Percentiles rank a stretch among this genome's conserved stretches.
Evolutionary conservation across 2,113 vertebrate genomes (phyloP).

Genomic region (Clinocottus analis): DNA sequence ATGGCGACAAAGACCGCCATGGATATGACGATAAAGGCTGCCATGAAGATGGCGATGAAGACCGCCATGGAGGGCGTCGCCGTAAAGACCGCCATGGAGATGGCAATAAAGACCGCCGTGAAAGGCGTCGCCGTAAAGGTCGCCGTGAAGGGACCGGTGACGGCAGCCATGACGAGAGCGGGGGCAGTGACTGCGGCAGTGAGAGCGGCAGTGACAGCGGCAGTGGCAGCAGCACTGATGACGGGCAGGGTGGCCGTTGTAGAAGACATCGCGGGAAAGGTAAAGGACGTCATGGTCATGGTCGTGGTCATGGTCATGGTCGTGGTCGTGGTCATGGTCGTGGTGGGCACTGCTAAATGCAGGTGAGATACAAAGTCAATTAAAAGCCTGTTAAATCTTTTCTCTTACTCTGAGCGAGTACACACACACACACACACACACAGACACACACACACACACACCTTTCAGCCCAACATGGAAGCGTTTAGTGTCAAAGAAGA

Average conservation of each 20-base stretch:
- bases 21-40: background rate
- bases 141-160: background rate
- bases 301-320: background rate
- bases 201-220: background rate
- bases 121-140: background rate
- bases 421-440: too few species aligned
- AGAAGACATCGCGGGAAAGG: background rate
- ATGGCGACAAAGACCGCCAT: background rate
- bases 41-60: background rate
- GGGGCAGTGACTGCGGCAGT: background rate
- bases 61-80: too few species aligned
- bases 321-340: accelerated
- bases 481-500: too few species aligned
- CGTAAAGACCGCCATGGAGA: background rate
- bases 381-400: background rate
- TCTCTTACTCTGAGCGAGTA: too few species aligned
- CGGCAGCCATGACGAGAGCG: background rate
- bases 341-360: background rate
- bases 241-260: background rate
- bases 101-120: background rate
- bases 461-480: too few species aligned
- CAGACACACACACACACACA: too few species aligned
- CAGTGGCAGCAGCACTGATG: background rate
- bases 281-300: background rate
- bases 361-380: constrained; percentile 7